Evolutionary conservation across 2,113 vertebrate genomes (phyloP), one percentile per base, ranked within the genome.

Genomic region (Emydura subglobosa): DNA sequence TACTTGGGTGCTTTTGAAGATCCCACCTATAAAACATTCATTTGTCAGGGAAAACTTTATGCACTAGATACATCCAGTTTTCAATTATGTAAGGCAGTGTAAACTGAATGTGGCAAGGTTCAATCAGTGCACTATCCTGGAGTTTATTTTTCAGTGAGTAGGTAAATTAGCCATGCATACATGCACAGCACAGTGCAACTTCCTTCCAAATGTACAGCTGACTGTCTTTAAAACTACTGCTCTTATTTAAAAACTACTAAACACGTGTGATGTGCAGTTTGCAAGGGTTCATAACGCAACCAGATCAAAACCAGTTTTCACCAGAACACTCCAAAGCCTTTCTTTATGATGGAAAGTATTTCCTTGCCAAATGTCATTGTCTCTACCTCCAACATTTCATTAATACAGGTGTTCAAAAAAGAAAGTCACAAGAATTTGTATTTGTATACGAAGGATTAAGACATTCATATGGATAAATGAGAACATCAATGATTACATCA

Each of bases 391-490:
- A 93, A 83, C 85, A 90, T 88, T 96, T 94, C 96, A 95, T 95
- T 81, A 34, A 95, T 82, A 91, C 92, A 97, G 94, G 94, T 96
- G 83, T 96, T 90, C 51, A 0, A 90, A 95, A 91, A 57, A 94
- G 86, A 93, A 96, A 96, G 85, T 90, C 95, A 91, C 72, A 95
- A 89, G 93, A 95, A 95, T 95, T 97, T 88, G 94, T 97, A 89
- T 95, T 96, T 96, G 94, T 94, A 54, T 91, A 95, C 97, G 86
- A 94, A 94, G 96, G 96, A 97, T 96, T 97, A 97, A 53, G 86
- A 91, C 88, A 96, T 97, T 97, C 97, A 96, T 97, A 90, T 95
- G 96, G 90, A 95, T 97, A 97, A 72, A 97, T 97, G 96, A 96
- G 93, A 97, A 96, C 93, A 97, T 97, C 92, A 90, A 94, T 97